Percentiles rank a stretch among this genome's conserved stretches.
Evolutionary conservation across 2,888 invertebrate species (phyloP).

Genomic region (Drosophila macrospina): DNA sequence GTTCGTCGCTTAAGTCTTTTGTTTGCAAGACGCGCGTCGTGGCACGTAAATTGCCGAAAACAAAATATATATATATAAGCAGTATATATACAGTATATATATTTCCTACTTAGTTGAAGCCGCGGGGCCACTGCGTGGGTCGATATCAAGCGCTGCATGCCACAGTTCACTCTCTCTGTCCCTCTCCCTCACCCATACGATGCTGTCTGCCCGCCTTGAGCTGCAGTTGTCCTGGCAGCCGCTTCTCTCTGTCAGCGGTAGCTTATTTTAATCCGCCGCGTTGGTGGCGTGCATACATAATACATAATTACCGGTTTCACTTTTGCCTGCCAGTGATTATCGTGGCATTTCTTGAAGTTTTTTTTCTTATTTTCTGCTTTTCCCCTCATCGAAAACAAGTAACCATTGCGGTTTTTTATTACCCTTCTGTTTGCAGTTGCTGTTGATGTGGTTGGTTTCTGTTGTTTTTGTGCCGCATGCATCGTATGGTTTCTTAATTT

Average conservation of each 20-base stretch:
- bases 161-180: not conserved
- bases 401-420: constrained; percentile 67
- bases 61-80: constrained; percentile 7
- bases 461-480: constrained; percentile 23
- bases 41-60: constrained; percentile 76
- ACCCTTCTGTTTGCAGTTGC: constrained; percentile 27
- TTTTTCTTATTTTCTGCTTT: constrained; percentile 45
- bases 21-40: constrained; percentile 66
- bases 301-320: constrained; percentile 81
- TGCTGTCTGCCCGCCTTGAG: constrained; percentile 16
- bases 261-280: constrained; percentile 74
- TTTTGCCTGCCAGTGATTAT: constrained; percentile 73
- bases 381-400: constrained; percentile 1
- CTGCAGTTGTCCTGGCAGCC: constrained; percentile 61
- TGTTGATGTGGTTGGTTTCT: constrained; percentile 16
- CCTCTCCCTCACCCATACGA: not conserved
- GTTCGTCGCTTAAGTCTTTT: constrained; percentile 79
- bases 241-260: constrained; percentile 44
- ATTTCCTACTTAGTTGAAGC: constrained; percentile 69
- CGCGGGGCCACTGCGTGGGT: constrained; percentile 59
- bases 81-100: constrained; percentile 16
- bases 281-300: constrained; percentile 80
- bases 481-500: constrained; percentile 77
- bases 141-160: constrained; percentile 21
- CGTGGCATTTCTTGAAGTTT: constrained; percentile 73